Evolutionary conservation across 2,113 vertebrate genomes (phyloP).

Genomic region (Microcebus griseorufus): DNA sequence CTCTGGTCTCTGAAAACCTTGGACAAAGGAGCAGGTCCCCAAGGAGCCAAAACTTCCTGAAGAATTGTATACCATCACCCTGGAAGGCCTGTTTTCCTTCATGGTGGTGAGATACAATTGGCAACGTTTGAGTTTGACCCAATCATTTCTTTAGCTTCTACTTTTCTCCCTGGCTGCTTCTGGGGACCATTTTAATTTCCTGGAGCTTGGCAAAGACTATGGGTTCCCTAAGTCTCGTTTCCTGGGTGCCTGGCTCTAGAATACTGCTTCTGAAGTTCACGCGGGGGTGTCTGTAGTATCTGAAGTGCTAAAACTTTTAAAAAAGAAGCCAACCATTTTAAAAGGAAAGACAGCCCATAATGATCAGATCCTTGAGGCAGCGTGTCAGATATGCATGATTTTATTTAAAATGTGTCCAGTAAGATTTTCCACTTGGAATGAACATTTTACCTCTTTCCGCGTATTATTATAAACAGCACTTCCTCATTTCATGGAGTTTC

Average conservation of each 20-base stretch:
- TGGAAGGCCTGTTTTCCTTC: background rate
- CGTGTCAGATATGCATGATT: constrained; percentile 83
- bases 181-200: background rate
- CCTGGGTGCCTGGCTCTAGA: background rate
- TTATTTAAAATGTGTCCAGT: constrained; percentile 87
- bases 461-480: constrained; percentile 79
- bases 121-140: background rate
- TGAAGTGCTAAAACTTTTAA: background rate
- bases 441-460: constrained; percentile 80
- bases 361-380: constrained; percentile 76
- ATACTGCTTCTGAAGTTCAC: background rate
- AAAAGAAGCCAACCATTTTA: background rate
- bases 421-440: constrained; percentile 82
- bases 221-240: background rate
- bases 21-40: background rate
- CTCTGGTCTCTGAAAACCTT: background rate
- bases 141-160: background rate
- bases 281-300: background rate
- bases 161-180: background rate
- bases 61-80: background rate
- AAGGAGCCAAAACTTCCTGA: background rate
- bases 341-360: constrained; percentile 50
- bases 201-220: background rate
- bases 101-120: background rate
- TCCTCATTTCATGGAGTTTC: constrained; percentile 81